Evolutionary conservation across 2,888 invertebrate species (phyloP).

Genomic region (Pyralis farinalis): DNA sequence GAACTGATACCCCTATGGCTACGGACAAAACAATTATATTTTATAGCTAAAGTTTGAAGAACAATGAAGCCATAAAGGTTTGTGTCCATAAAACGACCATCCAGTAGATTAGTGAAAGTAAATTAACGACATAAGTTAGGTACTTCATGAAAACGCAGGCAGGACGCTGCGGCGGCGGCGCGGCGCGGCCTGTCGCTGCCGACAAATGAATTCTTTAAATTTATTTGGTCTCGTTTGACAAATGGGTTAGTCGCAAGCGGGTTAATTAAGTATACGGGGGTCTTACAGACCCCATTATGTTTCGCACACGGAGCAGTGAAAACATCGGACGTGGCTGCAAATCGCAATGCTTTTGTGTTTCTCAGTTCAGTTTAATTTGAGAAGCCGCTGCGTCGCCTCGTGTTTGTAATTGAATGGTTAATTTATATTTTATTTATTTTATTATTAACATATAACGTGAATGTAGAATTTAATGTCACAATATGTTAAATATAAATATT

Average conservation of each 20-base stretch:
- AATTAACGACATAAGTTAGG: conserved; percentile 14
- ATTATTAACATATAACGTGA: no score
- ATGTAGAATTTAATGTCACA: no score
- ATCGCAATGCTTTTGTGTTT: background rate
- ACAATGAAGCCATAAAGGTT: conserved; percentile 10
- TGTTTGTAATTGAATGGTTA: no score
- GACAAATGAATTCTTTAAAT: conserved; percentile 8
- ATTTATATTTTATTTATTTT: no score
- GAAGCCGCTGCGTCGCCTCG: no score
- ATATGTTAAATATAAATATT: no score
- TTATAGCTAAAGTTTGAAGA: conserved; percentile 7
- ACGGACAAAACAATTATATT: background rate
- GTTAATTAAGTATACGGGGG: conserved; percentile 16
- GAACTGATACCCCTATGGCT: no score
- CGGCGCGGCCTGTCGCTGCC: background rate
- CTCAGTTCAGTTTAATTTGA: no score
- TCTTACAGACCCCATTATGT: background rate
- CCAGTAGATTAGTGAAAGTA: conserved; percentile 12
- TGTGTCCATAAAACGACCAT: conserved; percentile 4
- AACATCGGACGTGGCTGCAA: background rate
- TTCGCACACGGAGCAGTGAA: conserved; percentile 1
- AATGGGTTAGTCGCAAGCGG: conserved; percentile 18
- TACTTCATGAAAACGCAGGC: conserved; percentile 1
- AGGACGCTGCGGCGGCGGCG: background rate
- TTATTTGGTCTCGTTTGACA: conserved; percentile 25